Conservation (phyloP, 2,797 vertebrate genomes). For the Sebastiscus tertius region DNA sequence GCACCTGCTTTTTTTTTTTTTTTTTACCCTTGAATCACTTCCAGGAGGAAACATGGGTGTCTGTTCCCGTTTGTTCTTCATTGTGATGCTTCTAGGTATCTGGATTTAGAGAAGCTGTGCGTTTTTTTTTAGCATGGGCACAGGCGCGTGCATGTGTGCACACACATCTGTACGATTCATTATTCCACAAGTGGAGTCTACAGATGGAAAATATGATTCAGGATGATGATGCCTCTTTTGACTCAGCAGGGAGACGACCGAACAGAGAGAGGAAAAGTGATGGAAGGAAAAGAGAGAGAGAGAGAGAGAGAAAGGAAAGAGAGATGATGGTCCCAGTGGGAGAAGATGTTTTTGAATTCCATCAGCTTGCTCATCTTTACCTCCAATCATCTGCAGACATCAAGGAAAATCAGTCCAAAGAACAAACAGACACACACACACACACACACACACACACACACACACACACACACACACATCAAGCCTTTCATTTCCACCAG, state of each 20-base stretch:
- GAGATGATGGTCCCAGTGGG: slow-evolving; percentile 42
- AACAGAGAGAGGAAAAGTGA: slow-evolving; percentile 19
- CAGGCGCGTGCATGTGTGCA: slow-evolving; percentile 37
- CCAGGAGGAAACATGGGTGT: slow-evolving; percentile 48
- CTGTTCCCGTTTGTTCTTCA: slow-evolving; percentile 40
- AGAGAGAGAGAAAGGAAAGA: background rate
- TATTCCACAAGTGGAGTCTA: slow-evolving; percentile 69
- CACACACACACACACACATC: slow-evolving; percentile 12
- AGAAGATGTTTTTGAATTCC: slow-evolving; percentile 56
- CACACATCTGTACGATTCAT: slow-evolving; percentile 78
- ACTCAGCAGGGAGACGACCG: slow-evolving; percentile 68
- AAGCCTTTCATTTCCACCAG: slow-evolving; percentile 38
- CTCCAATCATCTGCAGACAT: slow-evolving; percentile 16
- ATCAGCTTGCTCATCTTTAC: slow-evolving; percentile 47
- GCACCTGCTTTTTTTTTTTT: slow-evolving; percentile 56
- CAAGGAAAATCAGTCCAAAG: background rate
- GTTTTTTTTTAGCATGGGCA: slow-evolving; percentile 48
- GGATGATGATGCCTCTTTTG: slow-evolving; percentile 73
- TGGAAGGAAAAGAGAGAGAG: background rate
- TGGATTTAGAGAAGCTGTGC: slow-evolving; percentile 40
- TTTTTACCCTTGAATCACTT: slow-evolving; percentile 17
- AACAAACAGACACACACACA: background rate
- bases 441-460: background rate
- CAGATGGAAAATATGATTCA: slow-evolving; percentile 80
- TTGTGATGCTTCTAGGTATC: slow-evolving; percentile 47